A percentile compares a stretch with the other conserved stretches of the same genome.
phyloP scores from a whole-genome alignment of 2,113 vertebrate genomes.

The Herpetotheres cachinnans region DNA sequence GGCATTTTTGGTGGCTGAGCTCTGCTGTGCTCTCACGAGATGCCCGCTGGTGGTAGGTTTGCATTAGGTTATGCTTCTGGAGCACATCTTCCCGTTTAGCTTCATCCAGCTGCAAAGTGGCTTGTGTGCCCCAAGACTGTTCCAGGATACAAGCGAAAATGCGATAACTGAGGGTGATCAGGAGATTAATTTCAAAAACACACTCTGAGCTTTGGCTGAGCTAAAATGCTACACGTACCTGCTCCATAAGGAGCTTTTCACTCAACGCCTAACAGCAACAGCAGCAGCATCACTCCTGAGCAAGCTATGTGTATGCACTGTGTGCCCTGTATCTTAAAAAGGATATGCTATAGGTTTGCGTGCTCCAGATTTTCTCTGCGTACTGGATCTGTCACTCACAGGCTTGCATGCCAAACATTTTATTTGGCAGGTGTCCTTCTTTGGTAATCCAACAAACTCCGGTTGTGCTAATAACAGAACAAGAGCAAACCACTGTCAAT shows the following conservation, averaged over 20 bases:
- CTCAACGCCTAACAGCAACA: neutral
- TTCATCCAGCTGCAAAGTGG: neutral
- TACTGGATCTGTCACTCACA: neutral
- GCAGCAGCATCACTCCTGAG: neutral
- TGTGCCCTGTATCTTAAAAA: neutral
- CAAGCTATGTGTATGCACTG: neutral
- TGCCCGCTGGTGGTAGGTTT: neutral
- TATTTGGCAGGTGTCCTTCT: neutral
- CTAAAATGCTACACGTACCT: neutral
- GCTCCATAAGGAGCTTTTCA: neutral
- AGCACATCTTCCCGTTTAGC: neutral
- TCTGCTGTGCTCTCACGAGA: neutral
- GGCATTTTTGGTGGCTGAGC: neutral
- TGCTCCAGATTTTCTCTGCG: neutral
- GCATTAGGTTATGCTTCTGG: rapidly evolving
- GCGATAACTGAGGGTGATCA: neutral
- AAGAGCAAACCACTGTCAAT: neutral
- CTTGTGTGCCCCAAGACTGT: neutral
- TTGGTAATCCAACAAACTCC: neutral
- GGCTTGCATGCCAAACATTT: neutral
- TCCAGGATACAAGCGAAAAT: neutral
- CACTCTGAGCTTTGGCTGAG: neutral
- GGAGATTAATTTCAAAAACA: neutral
- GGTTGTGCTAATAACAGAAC: neutral
- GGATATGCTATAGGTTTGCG: neutral